A percentile compares a stretch with the other conserved stretches of the same genome.
Conservation (phyloP, 2,113 vertebrate species). For the Chelonoidis abingdonii region DNA sequence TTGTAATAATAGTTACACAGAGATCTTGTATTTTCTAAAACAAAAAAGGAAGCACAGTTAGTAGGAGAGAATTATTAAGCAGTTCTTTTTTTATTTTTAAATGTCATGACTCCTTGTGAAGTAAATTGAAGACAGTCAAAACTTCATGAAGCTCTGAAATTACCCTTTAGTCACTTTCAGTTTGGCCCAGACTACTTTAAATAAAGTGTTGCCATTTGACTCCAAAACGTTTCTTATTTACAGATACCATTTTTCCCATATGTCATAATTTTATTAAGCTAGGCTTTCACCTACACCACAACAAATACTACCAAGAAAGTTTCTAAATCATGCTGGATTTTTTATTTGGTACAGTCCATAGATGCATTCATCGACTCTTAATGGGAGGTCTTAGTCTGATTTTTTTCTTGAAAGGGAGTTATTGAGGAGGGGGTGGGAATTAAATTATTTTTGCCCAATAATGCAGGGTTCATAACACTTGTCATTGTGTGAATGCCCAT, state of each 20-base stretch:
- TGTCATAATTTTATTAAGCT: not conserved
- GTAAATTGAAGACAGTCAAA: not conserved
- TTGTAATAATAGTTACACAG: slow-evolving; percentile 3
- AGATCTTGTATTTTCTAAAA: not conserved
- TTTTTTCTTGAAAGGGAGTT: not conserved
- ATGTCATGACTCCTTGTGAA: not conserved
- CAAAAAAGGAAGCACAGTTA: not conserved
- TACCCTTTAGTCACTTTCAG: not conserved
- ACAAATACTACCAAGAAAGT: not conserved
- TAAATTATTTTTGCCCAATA: not conserved
- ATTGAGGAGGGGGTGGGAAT: not conserved
- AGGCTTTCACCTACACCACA: not conserved
- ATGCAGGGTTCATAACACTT: not conserved
- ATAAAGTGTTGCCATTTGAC: not conserved
- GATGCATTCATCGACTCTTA: not conserved
- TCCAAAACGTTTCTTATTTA: not conserved
- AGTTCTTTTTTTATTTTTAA: not conserved
- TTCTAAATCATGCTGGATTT: not conserved
- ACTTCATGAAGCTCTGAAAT: not conserved
- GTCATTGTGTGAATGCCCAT: not conserved
- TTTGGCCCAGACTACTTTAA: not conserved
- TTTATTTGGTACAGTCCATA: not conserved
- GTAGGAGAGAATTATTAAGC: not conserved
- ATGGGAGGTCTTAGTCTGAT: not conserved
- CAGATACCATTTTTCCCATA: not conserved